These are phyloP conservation scores for Ctenomys sociabilis DNA, from an alignment of 2,113 vertebrate genomes.

Conservation along the genomic window DNA sequence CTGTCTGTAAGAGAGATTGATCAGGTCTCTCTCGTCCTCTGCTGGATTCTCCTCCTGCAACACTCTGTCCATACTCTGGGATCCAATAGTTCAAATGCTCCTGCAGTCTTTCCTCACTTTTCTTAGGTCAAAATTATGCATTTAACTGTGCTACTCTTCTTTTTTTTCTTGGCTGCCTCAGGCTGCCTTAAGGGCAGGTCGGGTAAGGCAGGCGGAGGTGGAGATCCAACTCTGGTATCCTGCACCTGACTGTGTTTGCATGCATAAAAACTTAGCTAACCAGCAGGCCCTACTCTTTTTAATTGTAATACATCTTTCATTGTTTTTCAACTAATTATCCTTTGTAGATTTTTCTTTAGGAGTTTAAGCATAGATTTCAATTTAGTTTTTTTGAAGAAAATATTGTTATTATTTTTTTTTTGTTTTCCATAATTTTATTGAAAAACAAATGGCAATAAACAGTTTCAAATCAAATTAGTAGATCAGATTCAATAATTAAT, in stretches of 20 bases:
- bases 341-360: neutral
- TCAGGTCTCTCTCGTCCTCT: neutral
- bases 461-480: too few relatives aligned
- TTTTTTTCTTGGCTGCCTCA: too few relatives aligned
- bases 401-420: too few relatives aligned
- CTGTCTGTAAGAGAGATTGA: neutral
- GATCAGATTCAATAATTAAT: too few relatives aligned
- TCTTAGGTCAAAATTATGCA: neutral
- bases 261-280: too few relatives aligned
- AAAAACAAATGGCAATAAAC: too few relatives aligned
- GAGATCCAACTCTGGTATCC: too few relatives aligned
- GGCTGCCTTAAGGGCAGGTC: too few relatives aligned
- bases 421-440: too few relatives aligned
- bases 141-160: neutral
- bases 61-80: neutral
- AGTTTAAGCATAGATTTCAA: neutral
- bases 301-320: neutral
- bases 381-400: neutral
- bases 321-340: neutral
- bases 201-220: too few relatives aligned
- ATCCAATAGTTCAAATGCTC: neutral
- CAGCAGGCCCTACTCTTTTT: neutral
- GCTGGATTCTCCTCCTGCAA: neutral
- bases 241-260: too few relatives aligned
- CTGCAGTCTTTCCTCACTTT: neutral